Percentiles rank a stretch among this genome's conserved stretches.
Evolutionary conservation across 2,797 vertebrate genomes (phyloP).

Genomic region (Megalops cyprinoides): DNA sequence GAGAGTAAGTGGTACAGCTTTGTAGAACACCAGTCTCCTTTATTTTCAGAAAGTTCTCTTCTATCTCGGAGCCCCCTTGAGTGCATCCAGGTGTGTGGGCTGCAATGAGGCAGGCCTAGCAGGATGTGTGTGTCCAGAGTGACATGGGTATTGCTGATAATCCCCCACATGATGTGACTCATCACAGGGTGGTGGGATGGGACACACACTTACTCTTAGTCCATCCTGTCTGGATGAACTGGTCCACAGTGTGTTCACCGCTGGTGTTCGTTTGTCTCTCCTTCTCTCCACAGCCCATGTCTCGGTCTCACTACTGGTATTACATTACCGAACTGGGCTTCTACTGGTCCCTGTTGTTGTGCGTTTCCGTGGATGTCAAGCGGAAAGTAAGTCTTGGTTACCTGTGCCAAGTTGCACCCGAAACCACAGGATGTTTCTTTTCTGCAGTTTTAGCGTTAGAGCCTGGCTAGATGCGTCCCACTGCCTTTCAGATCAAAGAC

Average conservation of each 20-base stretch:
- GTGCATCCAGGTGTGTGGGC: background rate
- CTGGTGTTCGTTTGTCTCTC: constrained; percentile 18
- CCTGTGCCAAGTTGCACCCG: no score
- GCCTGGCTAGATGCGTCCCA: no score
- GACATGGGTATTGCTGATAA: background rate
- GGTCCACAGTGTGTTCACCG: background rate
- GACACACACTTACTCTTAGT: background rate
- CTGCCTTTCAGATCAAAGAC: no score
- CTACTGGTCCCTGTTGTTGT: constrained; percentile 87
- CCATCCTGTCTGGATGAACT: background rate
- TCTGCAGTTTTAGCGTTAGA: no score
- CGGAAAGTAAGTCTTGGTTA: constrained; percentile 81
- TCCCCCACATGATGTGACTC: constrained; percentile 9
- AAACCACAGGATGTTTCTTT: no score
- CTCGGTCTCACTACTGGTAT: constrained; percentile 80
- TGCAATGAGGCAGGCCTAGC: background rate
- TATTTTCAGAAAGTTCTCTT: background rate
- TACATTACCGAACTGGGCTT: constrained; percentile 89
- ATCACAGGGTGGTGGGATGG: constrained; percentile 18
- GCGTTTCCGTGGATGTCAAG: constrained; percentile 86
- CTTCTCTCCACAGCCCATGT: constrained; percentile 72
- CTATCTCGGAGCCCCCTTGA: background rate
- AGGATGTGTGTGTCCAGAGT: background rate
- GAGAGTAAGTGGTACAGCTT: background rate
- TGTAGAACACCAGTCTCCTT: background rate